Evolutionary conservation across 2,797 vertebrate species (phyloP), one percentile per base, ranked within the genome.

Genomic region (Alauda arvensis): DNA sequence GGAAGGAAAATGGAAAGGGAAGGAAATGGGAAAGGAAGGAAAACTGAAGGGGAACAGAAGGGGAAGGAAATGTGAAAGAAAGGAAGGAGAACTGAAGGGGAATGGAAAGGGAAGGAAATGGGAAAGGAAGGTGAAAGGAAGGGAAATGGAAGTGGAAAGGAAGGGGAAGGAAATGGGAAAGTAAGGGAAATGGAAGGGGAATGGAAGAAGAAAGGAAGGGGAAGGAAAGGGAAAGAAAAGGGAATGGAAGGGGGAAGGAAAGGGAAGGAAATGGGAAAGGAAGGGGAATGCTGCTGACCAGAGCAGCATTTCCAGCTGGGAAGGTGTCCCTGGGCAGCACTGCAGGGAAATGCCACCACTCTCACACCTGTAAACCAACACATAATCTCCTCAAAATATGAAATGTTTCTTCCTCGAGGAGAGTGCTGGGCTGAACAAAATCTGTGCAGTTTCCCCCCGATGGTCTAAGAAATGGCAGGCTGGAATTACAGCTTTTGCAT

Each of bases 151-250:
- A 16, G 4, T 5, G 5, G 12, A 31, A 20, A 31, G 28, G 49
- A 6, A 55, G 15, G 5, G 15, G 3, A 17, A 34, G 3, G 16
- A 16, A 10, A 17, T 39, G 9, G 23, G 37, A 37, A 37, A 18
- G 37, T 4, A 37, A 26, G 14, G 9, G 23, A 9, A 14, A 34
- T 3, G 12, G 14, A 14, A 28, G 16, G 7, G n/a, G 18, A 12
- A 31, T 2, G 9, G 3, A 16, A 26, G 6, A 2, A 18, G 1
- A 29, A 49, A 3, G 9, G 16, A 17, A n/a, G 10, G 8, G 24
- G 2, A 28, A 59, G 28, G 39, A 29, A 66, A 10, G 34, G 28
- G 49, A 40, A 13, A 18, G 21, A 53, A 25, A 45, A 19, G 9
- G 19, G 10, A 67, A 51, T 48, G 61, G 51, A 14, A 46, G 2